Percentiles rank a stretch among this genome's conserved stretches.
Conservation (phyloP, 2,113 vertebrate species). For the Crotalus horridus region DNA sequence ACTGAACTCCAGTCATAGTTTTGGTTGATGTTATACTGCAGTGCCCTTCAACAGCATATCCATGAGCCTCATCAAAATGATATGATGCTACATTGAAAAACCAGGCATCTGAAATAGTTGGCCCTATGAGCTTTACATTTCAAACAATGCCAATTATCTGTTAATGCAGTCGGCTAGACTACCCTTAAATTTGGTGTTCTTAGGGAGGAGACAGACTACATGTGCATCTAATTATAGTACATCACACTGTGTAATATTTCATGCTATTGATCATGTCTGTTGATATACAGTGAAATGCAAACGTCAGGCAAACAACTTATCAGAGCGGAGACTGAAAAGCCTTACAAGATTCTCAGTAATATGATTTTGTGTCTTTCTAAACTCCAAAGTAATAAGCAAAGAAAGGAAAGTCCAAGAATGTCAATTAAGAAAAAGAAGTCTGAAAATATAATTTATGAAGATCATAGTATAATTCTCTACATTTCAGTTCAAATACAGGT, state of each 20-base stretch:
- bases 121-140: background rate
- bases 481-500: background rate
- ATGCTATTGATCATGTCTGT: background rate
- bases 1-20: background rate
- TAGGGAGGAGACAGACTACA: background rate
- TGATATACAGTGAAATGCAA: background rate
- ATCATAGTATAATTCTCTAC: background rate
- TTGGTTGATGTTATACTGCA: background rate
- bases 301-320: conserved; percentile 20
- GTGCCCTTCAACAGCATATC: background rate
- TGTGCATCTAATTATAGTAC: background rate
- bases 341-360: background rate
- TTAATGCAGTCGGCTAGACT: background rate
- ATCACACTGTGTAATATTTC: background rate
- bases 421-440: conserved; percentile 7
- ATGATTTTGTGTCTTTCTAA: conserved; percentile 29
- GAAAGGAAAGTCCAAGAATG: rapidly evolving
- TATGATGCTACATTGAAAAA: background rate
- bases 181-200: background rate
- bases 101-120: background rate
- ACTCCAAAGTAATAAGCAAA: background rate
- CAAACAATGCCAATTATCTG: background rate
- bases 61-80: background rate
- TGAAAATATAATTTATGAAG: conserved; percentile 2
- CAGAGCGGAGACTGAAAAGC: background rate